Evolutionary conservation across 2,113 vertebrate species (phyloP).

Genomic region (Athene cunicularia): DNA sequence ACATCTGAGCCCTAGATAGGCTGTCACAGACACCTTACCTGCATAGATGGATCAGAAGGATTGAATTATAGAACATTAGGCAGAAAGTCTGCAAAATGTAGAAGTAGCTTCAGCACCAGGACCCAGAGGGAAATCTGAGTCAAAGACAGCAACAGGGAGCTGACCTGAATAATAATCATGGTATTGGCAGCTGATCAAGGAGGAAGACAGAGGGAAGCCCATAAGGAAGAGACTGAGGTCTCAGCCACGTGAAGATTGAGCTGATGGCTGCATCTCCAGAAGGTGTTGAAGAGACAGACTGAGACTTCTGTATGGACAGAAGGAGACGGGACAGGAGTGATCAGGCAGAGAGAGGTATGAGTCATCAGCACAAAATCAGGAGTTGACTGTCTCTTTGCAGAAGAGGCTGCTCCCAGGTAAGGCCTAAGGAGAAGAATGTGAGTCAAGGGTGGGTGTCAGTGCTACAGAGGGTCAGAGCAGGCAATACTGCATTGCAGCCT

Average conservation of each 20-base stretch:
- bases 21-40: not conserved
- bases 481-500: too few relatives aligned
- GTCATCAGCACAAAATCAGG: not conserved
- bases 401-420: not conserved
- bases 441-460: not conserved
- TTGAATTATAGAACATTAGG: not conserved
- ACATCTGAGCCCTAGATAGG: accelerated
- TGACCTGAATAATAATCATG: not conserved
- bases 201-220: not conserved
- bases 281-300: not conserved
- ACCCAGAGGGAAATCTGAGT: not conserved
- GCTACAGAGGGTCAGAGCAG: not conserved
- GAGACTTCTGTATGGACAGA: not conserved
- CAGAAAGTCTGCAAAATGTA: not conserved
- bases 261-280: not conserved
- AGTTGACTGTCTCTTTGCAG: not conserved
- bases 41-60: not conserved
- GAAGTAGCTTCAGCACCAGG: not conserved
- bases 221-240: not conserved
- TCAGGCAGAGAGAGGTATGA: not conserved
- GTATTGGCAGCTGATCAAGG: not conserved
- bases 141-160: not conserved
- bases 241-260: accelerated
- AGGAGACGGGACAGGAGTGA: not conserved
- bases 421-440: not conserved